Evolutionary conservation across 2,888 invertebrate species (phyloP), one percentile per base, ranked within the genome.

Genomic region (Theretra japonica): DNA sequence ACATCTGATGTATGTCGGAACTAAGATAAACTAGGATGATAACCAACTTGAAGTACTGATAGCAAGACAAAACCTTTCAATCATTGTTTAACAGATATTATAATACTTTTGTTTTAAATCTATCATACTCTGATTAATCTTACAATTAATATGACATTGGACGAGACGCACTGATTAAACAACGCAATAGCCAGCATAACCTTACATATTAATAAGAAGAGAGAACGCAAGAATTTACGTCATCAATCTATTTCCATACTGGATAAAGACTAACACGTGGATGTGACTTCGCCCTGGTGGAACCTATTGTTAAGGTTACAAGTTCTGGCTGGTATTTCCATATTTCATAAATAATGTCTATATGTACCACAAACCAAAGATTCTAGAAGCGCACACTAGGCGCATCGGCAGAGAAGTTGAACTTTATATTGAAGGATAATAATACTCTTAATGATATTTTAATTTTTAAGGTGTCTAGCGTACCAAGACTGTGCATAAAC

Each of bases 191-290:
- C 23, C 48, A 48, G 21, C 48, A 21, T 48, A 41, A 48, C 41
- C 48, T 65, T 48, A 65, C 48, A 65, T 65, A 17, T 48, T 23
- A 65, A 23, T 48, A 65, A 48, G 65, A 23, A 65, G n/a, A n/a
- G n/a, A n/a, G n/a, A n/a, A n/a, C n/a, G n/a, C n/a, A n/a, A 65
- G 21, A 65, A 65, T 48, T 65, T 65, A 65, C 65, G 23, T 48
- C 23, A 65, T 41, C 65, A 65, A 65, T 48, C 33, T 33, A 33
- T 65, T 23, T 41, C 23, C 21, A 21, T 65, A 65, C 17, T 48
- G 41, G 21, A 21, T 19, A 19, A 62, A 21, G 33, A 65, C n/a
- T 41, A 41, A 2, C 41, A 41, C 41, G 11, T 33, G 8, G 33
- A 33, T 41, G 41, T 41, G 41, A 11, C 41, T 41, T 41, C 2